Conservation (phyloP, 2,888 invertebrate genomes). For the Calliscelio sp. region DNA sequence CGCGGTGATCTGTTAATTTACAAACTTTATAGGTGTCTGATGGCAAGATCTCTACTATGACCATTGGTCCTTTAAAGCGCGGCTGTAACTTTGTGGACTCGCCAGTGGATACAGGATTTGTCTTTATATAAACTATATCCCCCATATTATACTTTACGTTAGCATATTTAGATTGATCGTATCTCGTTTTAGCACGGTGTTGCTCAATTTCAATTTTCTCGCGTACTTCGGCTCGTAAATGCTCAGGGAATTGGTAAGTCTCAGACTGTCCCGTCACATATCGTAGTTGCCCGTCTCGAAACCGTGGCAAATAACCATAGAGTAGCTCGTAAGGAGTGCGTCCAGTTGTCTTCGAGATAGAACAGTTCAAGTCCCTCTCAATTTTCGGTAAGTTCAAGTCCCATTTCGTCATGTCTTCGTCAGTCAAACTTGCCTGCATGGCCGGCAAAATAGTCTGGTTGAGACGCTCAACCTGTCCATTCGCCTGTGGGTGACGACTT, state of each 20-base stretch:
- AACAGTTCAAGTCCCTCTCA: conserved; percentile 37
- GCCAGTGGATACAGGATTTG: conserved; percentile 24
- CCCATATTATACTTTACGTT: conserved; percentile 52
- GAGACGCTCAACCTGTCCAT: conserved; percentile 44
- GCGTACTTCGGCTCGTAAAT: conserved; percentile 1
- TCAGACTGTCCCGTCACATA: conserved; percentile 19
- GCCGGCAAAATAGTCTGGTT: conserved; percentile 47
- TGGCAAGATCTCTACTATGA: conserved; percentile 6
- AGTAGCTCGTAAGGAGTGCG: conserved; percentile 39
- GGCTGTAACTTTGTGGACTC: conserved; percentile 32
- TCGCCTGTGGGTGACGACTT: conserved; percentile 53
- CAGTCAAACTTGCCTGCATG: conserved; percentile 13
- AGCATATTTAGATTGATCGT: conserved; percentile 26
- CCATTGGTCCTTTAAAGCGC: conserved; percentile 25
- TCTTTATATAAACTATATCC: conserved; percentile 38
- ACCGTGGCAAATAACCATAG: conserved; percentile 35
- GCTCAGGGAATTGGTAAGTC: conserved; percentile 27
- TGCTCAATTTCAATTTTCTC: conserved; percentile 52
- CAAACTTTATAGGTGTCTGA: conserved; percentile 27
- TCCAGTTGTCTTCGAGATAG: conserved; percentile 41
- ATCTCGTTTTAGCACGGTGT: conserved; percentile 32
- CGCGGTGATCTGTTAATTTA: neutral
- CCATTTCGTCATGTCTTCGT: neutral
- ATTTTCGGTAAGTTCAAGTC: conserved; percentile 15
- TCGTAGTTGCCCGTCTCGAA: conserved; percentile 6